phyloP scores from a whole-genome alignment of 2,888 invertebrate genomes.

The Aspidapion aeneum region DNA sequence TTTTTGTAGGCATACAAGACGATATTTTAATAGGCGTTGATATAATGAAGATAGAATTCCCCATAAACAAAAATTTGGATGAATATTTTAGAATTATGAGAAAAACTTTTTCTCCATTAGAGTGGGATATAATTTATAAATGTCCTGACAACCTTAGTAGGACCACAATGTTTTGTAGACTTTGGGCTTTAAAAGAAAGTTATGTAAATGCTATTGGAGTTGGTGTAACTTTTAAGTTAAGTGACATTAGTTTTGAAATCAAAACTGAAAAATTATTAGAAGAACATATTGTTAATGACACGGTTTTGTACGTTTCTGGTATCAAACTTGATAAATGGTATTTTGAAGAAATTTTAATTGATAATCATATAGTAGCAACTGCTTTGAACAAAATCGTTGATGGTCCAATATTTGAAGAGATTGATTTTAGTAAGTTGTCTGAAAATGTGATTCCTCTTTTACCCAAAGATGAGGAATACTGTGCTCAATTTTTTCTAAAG shows the following conservation, averaged over 20 bases:
- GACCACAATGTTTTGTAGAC: conserved; percentile 69
- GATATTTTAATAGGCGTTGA: conserved; percentile 68
- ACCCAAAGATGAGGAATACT: conserved; percentile 55
- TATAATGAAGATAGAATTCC: conserved; percentile 83
- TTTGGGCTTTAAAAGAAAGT: conserved; percentile 94
- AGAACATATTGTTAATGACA: conserved; percentile 56
- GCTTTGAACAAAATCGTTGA: conserved; percentile 50
- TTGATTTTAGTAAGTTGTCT: conserved; percentile 61
- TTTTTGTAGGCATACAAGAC: conserved; percentile 66
- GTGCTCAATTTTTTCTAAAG: conserved; percentile 57
- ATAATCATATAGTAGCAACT: conserved; percentile 77
- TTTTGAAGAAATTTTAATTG: conserved; percentile 81
- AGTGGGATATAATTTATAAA: conserved; percentile 74
- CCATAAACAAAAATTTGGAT: conserved; percentile 62
- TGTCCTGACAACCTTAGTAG: conserved; percentile 59
- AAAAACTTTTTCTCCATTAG: conserved; percentile 72
- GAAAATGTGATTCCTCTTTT: conserved; percentile 51
- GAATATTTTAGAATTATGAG: conserved; percentile 91
- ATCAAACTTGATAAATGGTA: conserved; percentile 59
- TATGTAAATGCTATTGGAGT: conserved; percentile 89
- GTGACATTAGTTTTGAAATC: conserved; percentile 71
- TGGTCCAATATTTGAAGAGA: conserved; percentile 48
- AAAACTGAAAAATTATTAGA: conserved; percentile 53
- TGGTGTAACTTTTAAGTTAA: conserved; percentile 76
- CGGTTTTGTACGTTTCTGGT: conserved; percentile 62